Evolutionary conservation across 2,797 vertebrate species (phyloP).

Genomic region (Dryobates pubescens): DNA sequence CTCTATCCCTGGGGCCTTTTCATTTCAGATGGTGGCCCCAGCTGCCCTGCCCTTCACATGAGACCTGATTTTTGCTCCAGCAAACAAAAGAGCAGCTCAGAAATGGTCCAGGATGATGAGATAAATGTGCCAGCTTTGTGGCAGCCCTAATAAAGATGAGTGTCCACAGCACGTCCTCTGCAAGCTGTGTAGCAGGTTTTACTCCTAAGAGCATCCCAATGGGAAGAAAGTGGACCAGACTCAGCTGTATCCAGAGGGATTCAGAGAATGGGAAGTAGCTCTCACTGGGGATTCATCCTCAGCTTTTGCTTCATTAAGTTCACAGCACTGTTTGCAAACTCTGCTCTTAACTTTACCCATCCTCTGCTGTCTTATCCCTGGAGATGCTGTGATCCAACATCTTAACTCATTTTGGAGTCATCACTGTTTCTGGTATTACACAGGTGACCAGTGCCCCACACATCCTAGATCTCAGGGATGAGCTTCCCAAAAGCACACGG

Average conservation of each 20-base stretch:
- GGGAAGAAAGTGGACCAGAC: background rate
- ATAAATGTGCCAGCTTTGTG: background rate
- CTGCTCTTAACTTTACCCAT: background rate
- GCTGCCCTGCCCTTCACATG: background rate
- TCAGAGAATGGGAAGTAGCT: background rate
- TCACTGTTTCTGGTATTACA: background rate
- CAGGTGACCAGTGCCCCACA: background rate
- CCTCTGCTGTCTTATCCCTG: background rate
- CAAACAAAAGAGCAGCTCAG: background rate
- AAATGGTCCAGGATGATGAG: background rate
- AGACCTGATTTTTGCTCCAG: background rate
- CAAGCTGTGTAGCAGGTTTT: background rate
- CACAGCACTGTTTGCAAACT: background rate
- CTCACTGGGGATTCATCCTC: background rate
- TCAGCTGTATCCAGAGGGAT: background rate
- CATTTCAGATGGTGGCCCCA: conserved; percentile 6
- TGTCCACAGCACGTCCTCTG: background rate
- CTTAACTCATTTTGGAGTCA: background rate
- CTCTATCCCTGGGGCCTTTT: conserved; percentile 23
- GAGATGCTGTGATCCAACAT: background rate
- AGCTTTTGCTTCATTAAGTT: background rate
- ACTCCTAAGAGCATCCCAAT: fast-evolving
- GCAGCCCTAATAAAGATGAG: background rate
- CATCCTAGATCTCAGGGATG: background rate
- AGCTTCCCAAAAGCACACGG: background rate